These are phyloP conservation scores for Eulithis testata DNA, from an alignment of 2,888 invertebrate species.

Conservation along the genomic window DNA sequence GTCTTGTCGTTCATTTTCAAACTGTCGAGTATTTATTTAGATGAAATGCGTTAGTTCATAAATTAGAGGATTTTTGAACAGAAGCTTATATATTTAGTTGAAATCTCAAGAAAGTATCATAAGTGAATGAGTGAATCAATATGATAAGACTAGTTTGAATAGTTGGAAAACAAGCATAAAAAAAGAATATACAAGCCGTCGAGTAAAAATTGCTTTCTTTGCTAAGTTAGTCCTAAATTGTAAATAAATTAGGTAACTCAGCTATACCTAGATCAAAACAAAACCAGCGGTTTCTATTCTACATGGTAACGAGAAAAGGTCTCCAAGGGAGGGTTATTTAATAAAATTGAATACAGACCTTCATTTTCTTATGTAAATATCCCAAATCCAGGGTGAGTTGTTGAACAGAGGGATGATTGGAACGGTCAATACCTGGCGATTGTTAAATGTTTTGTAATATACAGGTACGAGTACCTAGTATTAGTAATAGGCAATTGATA, in stretches of 20 bases:
- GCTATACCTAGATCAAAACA: conserved; percentile 8
- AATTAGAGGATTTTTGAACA: too few species aligned
- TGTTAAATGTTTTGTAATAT: background rate
- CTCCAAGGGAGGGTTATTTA: conserved; percentile 33
- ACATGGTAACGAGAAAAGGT: conserved; percentile 33
- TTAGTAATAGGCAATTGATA: background rate
- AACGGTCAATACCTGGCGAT: conserved; percentile 18
- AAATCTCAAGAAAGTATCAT: conserved; percentile 4
- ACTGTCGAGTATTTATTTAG: conserved; percentile 3
- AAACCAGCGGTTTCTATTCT: conserved; percentile 16
- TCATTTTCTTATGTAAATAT: conserved; percentile 42
- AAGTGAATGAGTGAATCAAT: background rate
- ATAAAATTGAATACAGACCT: conserved; percentile 35
- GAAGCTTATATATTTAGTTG: conserved; percentile 2
- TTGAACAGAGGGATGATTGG: conserved; percentile 12
- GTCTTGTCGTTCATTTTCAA: background rate
- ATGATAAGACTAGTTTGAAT: too few species aligned
- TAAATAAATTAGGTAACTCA: background rate
- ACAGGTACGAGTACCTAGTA: background rate
- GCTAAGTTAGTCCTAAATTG: too few species aligned
- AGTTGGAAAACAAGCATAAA: too few species aligned
- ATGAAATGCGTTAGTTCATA: background rate
- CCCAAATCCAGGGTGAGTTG: conserved; percentile 21
- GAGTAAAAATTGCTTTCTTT: too few species aligned
- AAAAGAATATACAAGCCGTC: too few species aligned